Percentiles rank a stretch among this genome's conserved stretches.
These are phyloP conservation scores for Acronicta alni DNA, from an alignment of 2,888 invertebrate species.

Conservation along the genomic window DNA sequence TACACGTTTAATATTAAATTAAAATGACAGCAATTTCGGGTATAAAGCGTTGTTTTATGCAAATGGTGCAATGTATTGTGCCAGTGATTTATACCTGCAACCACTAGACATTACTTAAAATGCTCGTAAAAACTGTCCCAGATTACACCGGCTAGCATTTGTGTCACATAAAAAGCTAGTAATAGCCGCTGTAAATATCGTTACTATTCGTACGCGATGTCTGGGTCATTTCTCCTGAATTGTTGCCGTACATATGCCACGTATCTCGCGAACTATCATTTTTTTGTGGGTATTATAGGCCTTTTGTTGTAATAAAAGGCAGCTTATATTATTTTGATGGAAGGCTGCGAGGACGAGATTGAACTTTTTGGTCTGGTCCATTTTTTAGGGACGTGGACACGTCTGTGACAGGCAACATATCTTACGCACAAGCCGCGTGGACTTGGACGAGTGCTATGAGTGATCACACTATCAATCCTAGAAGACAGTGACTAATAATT, in stretches of 20 bases:
- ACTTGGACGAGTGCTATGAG: constrained; percentile 30
- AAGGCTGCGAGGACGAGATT: constrained; percentile 46
- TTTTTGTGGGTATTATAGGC: constrained; percentile 49
- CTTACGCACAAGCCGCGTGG: constrained; percentile 18
- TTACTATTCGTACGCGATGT: constrained; percentile 61
- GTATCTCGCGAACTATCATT: constrained; percentile 53
- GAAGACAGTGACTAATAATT: constrained; percentile 42
- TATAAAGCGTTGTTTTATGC: constrained; percentile 71
- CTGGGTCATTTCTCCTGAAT: constrained; percentile 65
- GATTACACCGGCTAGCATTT: constrained; percentile 73
- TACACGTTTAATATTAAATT: constrained; percentile 71
- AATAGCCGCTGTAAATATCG: constrained; percentile 71
- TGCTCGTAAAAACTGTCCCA: constrained; percentile 74
- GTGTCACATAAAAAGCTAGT: constrained; percentile 72
- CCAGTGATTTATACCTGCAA: constrained; percentile 69
- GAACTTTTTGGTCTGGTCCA: constrained; percentile 43
- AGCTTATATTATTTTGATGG: constrained; percentile 56
- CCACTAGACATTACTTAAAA: constrained; percentile 74
- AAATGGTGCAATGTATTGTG: constrained; percentile 74
- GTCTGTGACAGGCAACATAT: constrained; percentile 36
- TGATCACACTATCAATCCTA: constrained; percentile 38
- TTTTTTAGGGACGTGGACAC: constrained; percentile 37
- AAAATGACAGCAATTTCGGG: constrained; percentile 72
- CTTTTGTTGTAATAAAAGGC: constrained; percentile 57
- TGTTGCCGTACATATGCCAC: constrained; percentile 58